Percentiles rank a stretch among this genome's conserved stretches.
Evolutionary conservation across 2,888 invertebrate genomes (phyloP).

Genomic region (Chromoteleia sp.): DNA sequence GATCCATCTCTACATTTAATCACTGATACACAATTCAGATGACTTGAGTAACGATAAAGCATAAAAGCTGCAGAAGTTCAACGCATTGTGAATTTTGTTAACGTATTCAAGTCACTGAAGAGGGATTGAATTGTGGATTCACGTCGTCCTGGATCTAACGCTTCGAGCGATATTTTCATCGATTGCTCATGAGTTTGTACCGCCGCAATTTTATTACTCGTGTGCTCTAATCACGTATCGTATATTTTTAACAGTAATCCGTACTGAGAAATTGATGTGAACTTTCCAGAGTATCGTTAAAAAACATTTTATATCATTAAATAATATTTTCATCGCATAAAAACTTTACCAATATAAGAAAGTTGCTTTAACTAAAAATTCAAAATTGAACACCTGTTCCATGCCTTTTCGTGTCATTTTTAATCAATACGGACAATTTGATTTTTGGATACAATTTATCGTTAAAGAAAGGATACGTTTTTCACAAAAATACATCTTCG

Average conservation of each 20-base stretch:
- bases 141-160: constrained; percentile 11
- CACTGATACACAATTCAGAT: constrained; percentile 16
- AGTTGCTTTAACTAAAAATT: too few species aligned
- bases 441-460: too few species aligned
- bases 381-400: too few species aligned
- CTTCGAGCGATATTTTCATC: constrained; percentile 34
- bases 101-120: constrained; percentile 28
- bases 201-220: constrained; percentile 24
- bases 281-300: too few species aligned
- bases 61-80: constrained; percentile 25
- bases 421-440: too few species aligned
- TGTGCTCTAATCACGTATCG: constrained; percentile 1
- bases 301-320: too few species aligned
- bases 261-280: neutral
- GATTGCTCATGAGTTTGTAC: constrained; percentile 15
- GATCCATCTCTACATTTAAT: constrained; percentile 18
- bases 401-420: too few species aligned
- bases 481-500: too few species aligned
- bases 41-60: constrained; percentile 34
- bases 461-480: too few species aligned
- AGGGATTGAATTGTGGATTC: constrained; percentile 37
- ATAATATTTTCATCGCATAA: too few species aligned
- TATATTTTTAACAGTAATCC: constrained; percentile 12
- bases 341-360: too few species aligned
- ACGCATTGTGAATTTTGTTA: constrained; percentile 38